A percentile compares a stretch with the other conserved stretches of the same genome.
These are phyloP conservation scores for Eumacrocentrus americanus DNA, from an alignment of 2,888 invertebrate genomes.

Conservation along the genomic window DNA sequence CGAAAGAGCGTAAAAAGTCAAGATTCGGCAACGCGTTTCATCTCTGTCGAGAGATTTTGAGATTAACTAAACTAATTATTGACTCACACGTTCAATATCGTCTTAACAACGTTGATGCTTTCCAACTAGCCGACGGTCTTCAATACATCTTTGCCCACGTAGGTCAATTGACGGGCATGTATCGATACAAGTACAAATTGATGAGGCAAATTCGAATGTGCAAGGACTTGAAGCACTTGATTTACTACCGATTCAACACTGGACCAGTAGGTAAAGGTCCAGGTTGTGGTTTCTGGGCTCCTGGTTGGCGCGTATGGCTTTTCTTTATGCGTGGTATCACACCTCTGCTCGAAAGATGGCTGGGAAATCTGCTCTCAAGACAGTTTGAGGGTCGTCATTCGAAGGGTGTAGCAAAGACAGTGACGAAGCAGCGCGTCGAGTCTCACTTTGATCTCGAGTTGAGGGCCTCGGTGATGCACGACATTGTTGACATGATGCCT, in stretches of 20 bases:
- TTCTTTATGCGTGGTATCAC: constrained; percentile 99
- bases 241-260: constrained; percentile 98
- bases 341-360: constrained; percentile 95
- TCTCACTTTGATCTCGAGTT: constrained; percentile 99
- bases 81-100: constrained; percentile 99
- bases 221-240: constrained; percentile 98
- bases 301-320: constrained; percentile 99
- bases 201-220: constrained; percentile 99
- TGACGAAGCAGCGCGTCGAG: constrained; percentile 99
- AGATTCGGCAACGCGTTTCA: constrained; percentile 98
- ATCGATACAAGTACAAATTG: constrained; percentile 97
- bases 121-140: constrained; percentile 95
- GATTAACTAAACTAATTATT: constrained; percentile 97
- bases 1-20: constrained; percentile 99
- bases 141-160: constrained; percentile 99
- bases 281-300: constrained; percentile 98
- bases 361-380: constrained; percentile 97
- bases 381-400: constrained; percentile 99
- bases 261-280: constrained; percentile 99
- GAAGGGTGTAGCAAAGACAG: constrained; percentile 99
- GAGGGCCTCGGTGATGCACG: constrained; percentile 94
- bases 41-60: constrained; percentile 96
- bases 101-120: constrained; percentile 98
- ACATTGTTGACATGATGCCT: constrained; percentile 99
- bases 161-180: constrained; percentile 99